These are phyloP conservation scores for Caradrina clavipalpis DNA, from an alignment of 2,888 invertebrate species.

Conservation along the genomic window DNA sequence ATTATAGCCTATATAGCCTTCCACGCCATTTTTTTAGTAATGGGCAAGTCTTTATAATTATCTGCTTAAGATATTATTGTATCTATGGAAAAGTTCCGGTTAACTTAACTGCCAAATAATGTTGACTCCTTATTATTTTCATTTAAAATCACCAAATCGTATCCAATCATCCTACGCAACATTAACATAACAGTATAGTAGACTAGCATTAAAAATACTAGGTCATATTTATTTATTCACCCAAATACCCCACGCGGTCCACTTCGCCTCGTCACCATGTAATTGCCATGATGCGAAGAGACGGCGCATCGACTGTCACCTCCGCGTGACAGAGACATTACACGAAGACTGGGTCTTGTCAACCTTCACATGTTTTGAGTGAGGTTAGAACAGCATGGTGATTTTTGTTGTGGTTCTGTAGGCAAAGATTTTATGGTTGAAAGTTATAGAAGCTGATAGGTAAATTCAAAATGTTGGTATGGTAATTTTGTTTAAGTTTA, in stretches of 20 bases:
- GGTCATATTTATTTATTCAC: conserved; percentile 21
- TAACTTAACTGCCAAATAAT: too few species aligned
- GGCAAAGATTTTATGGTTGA: too few species aligned
- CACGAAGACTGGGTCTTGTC: conserved; percentile 55
- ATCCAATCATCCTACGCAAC: background rate
- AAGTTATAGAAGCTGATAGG: too few species aligned
- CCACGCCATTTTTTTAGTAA: too few species aligned
- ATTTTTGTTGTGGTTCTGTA: conserved; percentile 40
- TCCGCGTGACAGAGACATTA: conserved; percentile 64
- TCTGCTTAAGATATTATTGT: too few species aligned
- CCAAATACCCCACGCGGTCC: conserved; percentile 6
- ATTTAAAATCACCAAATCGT: background rate
- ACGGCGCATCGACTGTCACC: conserved; percentile 35
- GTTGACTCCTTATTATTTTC: too few species aligned
- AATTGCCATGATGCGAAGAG: conserved; percentile 34
- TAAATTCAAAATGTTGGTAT: too few species aligned
- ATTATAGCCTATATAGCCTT: too few species aligned
- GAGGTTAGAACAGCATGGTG: background rate
- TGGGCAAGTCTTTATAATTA: too few species aligned
- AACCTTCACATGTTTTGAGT: conserved; percentile 41
- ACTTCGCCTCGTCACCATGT: conserved; percentile 20
- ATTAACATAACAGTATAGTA: background rate
- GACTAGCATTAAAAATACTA: background rate
- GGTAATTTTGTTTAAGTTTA: too few species aligned
- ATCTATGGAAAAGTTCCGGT: too few species aligned